A percentile compares a stretch with the other conserved stretches of the same genome.
Evolutionary conservation across 2,113 vertebrate genomes (phyloP).

Genomic region (Prietella phreatophila): DNA sequence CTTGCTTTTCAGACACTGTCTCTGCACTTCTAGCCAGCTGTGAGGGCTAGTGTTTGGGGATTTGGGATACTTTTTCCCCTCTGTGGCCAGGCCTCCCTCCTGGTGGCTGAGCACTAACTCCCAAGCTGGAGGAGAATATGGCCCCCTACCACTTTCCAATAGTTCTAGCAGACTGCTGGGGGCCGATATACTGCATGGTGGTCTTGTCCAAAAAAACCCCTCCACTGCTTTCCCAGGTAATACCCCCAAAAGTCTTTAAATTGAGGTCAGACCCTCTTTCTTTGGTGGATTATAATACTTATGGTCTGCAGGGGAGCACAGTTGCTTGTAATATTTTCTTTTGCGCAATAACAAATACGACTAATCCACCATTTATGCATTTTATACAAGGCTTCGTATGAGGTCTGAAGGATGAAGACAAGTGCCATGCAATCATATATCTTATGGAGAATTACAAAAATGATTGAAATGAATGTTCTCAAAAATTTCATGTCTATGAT

Average conservation of each 20-base stretch:
- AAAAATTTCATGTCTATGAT: neutral
- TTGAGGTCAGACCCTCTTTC: constrained; percentile 43
- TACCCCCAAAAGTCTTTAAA: constrained; percentile 53
- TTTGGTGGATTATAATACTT: constrained; percentile 39
- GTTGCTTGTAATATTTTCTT: constrained; percentile 40
- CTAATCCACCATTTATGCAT: neutral
- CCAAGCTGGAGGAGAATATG: constrained; percentile 49
- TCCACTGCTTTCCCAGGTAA: constrained; percentile 53
- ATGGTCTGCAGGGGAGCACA: constrained; percentile 35
- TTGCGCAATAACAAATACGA: constrained; percentile 21
- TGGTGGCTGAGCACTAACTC: constrained; percentile 53
- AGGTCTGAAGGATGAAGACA: constrained; percentile 3
- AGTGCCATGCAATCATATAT: neutral
- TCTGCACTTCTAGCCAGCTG: constrained; percentile 55
- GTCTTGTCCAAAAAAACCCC: constrained; percentile 49
- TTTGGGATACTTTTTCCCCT: constrained; percentile 56
- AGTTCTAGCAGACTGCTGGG: constrained; percentile 46
- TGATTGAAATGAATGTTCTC: neutral
- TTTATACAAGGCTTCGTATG: constrained; percentile 10
- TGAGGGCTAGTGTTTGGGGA: constrained; percentile 52
- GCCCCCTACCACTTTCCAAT: constrained; percentile 50
- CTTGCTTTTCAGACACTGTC: constrained; percentile 55
- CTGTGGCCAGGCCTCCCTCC: constrained; percentile 49
- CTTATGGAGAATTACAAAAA: neutral
- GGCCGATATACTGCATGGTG: constrained; percentile 50